These are phyloP conservation scores for Drosophila elegans DNA, from an alignment of 1,140 invertebrate species.

Conservation along the genomic window DNA sequence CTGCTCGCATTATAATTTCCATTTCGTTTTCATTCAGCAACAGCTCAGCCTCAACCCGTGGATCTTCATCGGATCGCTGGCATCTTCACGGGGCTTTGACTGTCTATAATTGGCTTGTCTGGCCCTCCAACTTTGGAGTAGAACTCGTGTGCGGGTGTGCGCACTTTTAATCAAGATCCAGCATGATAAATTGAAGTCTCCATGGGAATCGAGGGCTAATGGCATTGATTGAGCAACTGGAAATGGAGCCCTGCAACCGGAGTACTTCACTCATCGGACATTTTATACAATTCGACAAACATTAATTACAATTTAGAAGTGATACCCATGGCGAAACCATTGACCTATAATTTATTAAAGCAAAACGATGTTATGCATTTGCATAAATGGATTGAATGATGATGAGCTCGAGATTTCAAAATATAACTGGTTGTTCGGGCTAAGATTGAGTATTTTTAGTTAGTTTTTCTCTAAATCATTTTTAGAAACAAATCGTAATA, in stretches of 20 bases:
- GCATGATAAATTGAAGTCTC: slow-evolving; percentile 64
- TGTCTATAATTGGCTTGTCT: slow-evolving; percentile 79
- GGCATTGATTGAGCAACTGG: slow-evolving; percentile 25
- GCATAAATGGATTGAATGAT: neutral
- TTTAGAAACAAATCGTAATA: slow-evolving; percentile 52
- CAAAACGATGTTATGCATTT: neutral
- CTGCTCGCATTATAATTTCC: slow-evolving; percentile 70
- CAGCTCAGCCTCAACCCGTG: slow-evolving; percentile 29
- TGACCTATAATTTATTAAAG: neutral
- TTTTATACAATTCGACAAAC: slow-evolving; percentile 9
- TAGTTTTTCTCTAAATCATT: neutral
- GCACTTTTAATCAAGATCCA: slow-evolving; percentile 74
- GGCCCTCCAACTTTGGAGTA: slow-evolving; percentile 13
- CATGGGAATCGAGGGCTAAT: slow-evolving; percentile 48
- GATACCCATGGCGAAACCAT: neutral
- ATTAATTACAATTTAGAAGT: slow-evolving; percentile 22
- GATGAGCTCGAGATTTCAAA: neutral
- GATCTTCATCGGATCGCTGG: slow-evolving; percentile 55
- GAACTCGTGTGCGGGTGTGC: slow-evolving; percentile 40
- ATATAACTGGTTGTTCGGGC: neutral
- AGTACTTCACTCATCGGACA: slow-evolving; percentile 15
- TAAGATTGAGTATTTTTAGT: neutral
- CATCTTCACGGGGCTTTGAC: slow-evolving; percentile 75
- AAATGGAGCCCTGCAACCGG: slow-evolving; percentile 10
- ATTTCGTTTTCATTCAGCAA: slow-evolving; percentile 70